phyloP scores from a whole-genome alignment of 2,113 vertebrate genomes.

The Falcunculus frontatus region DNA sequence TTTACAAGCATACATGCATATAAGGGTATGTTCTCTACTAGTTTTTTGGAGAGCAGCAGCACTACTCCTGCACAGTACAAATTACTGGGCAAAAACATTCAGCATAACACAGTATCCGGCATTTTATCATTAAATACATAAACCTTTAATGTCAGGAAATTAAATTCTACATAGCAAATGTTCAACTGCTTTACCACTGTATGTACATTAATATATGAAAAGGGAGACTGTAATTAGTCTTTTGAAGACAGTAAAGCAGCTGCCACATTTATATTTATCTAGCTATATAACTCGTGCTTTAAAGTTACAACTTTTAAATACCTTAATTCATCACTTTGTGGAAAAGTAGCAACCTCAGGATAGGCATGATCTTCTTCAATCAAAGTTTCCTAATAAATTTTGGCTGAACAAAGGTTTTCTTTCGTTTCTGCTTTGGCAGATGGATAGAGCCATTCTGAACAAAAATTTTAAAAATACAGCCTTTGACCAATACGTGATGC shows the following conservation, averaged over 20 bases:
- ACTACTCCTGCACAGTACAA: background rate
- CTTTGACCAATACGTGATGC: background rate
- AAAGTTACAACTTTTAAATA: background rate
- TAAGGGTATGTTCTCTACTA: background rate
- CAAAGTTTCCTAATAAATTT: background rate
- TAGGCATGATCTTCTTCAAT: background rate
- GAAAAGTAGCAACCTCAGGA: background rate
- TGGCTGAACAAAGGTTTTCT: background rate
- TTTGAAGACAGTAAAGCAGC: background rate
- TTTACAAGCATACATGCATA: background rate
- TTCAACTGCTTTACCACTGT: background rate
- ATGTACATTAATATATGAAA: background rate
- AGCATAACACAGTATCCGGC: fast-evolving
- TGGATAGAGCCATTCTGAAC: background rate
- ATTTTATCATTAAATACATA: background rate
- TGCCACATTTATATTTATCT: background rate
- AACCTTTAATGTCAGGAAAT: background rate
- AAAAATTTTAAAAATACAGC: background rate
- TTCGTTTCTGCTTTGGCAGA: background rate
- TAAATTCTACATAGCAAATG: background rate
- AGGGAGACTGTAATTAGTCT: background rate
- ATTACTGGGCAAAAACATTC: background rate
- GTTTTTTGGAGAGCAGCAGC: background rate
- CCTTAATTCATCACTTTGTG: background rate
- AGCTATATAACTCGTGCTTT: background rate